Conservation (phyloP, 2,113 vertebrate genomes). For the Pteropus alecto region DNA sequence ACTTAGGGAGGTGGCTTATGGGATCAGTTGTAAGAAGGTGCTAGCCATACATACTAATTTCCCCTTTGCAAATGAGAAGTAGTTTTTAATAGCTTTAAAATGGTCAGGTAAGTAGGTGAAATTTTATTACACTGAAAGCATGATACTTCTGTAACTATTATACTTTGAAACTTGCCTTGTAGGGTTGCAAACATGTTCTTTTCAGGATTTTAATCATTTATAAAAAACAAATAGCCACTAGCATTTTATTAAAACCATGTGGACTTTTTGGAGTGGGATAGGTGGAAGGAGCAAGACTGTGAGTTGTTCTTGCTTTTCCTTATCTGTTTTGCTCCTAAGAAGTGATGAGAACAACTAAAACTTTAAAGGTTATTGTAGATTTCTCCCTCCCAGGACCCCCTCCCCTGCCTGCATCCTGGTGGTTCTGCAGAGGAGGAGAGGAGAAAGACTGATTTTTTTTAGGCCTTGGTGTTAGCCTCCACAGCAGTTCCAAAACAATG, state of each 20-base stretch:
- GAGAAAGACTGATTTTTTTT: not conserved
- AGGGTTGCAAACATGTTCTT: not conserved
- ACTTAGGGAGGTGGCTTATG: not conserved
- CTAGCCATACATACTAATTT: not conserved
- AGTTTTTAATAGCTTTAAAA: not conserved
- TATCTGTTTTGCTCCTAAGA: not conserved
- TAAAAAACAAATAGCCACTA: not conserved
- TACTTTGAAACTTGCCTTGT: not conserved
- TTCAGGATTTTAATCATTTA: not conserved
- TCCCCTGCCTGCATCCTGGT: not conserved
- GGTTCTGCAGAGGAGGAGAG: not conserved
- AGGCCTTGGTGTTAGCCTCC: not conserved
- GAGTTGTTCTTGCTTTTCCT: not conserved
- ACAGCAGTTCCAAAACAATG: not conserved
- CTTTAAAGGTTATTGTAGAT: not conserved
- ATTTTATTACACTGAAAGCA: not conserved
- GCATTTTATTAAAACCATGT: not conserved
- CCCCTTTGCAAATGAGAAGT: constrained; percentile 4
- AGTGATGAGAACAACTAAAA: not conserved
- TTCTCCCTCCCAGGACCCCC: not conserved
- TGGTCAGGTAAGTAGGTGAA: not conserved
- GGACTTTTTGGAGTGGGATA: not conserved
- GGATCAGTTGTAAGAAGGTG: not conserved
- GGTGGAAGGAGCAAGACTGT: not conserved
- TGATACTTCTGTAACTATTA: not conserved